phyloP scores from a whole-genome alignment of 2,113 vertebrate genomes.

The Sialia sialis region DNA sequence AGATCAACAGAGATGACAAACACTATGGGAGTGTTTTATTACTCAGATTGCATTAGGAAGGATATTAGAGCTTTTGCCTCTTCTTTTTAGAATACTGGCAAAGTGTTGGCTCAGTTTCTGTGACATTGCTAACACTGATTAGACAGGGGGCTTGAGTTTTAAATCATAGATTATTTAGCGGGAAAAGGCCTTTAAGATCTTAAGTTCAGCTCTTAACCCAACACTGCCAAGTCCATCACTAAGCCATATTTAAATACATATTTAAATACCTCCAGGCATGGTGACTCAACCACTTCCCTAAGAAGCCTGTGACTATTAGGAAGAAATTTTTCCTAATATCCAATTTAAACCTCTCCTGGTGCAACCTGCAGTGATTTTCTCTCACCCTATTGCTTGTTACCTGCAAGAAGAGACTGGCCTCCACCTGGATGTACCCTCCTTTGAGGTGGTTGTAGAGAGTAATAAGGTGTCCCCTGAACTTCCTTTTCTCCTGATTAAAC shows the following conservation, averaged over 20 bases:
- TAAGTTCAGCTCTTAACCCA: neutral
- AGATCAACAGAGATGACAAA: neutral
- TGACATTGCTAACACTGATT: neutral
- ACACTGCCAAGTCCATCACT: neutral
- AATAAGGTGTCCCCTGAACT: neutral
- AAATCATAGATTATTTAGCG: neutral
- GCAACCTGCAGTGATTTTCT: neutral
- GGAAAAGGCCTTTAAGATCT: neutral
- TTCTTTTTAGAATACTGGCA: neutral
- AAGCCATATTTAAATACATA: too few relatives aligned
- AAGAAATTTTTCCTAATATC: neutral
- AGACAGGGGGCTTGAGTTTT: neutral
- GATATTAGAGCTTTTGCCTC: neutral
- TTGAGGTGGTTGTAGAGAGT: neutral
- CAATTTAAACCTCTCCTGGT: neutral
- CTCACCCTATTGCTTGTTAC: neutral
- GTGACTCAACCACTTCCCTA: neutral
- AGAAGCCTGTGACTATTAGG: neutral
- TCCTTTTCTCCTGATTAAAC: neutral
- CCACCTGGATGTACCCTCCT: neutral
- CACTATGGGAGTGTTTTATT: neutral
- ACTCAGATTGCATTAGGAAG: neutral
- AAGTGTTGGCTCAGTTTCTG: neutral
- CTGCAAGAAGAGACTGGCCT: rapidly evolving
- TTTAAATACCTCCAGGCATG: neutral